Evolutionary conservation across 2,888 invertebrate genomes (phyloP), one percentile per base, ranked within the genome.

Genomic region (Drosophila hawaiiensis): DNA sequence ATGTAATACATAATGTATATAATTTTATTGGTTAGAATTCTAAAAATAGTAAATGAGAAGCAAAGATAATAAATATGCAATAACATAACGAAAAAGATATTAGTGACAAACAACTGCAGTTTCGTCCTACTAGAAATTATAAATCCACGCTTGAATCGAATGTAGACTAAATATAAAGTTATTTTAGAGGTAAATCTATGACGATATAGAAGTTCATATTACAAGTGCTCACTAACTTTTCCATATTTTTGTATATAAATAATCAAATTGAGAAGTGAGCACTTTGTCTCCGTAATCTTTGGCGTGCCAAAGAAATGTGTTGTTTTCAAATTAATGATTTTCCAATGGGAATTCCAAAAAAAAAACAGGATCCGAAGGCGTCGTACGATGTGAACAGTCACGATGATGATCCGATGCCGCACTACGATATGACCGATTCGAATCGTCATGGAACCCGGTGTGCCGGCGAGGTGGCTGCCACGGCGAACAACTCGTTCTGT

Each of bases 301-400:
- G 39, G 39, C 39, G 4, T 19, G 39, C 43, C 22, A 4, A 2
- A 52, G n/a, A n/a, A 29, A 10, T 41, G 1, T n/a, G 1, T 25
- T 10, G 10, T 10, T 33, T 16, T n/a, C n/a, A 31, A n/a, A n/a
- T 53, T n/a, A 33, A 16, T 16, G 0, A 22, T 54, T 54, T 9
- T 22, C 3, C 5, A 22, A 22, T 35, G 5, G 0, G 10, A 12
- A 19, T 33, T 28, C 25, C 4, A 10, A 33, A 33, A 12, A 10
- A 33, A 33, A 12, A 53, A 61, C 43, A 99, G 98, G 99, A 99
- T 94, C 97, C 97, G 0, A 95, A 96, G 94, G 99, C 99, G 47
- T 99, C 99, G 43, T 99, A 98, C 93, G 99, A 99, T 94, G 99
- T 99, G 52, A 99, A 99, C 93, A 97, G 97, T 76, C 97, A 98